Evolutionary conservation across 1,140 invertebrate species (phyloP), one percentile per base, ranked within the genome.

Genomic region (Bombus huntii): DNA sequence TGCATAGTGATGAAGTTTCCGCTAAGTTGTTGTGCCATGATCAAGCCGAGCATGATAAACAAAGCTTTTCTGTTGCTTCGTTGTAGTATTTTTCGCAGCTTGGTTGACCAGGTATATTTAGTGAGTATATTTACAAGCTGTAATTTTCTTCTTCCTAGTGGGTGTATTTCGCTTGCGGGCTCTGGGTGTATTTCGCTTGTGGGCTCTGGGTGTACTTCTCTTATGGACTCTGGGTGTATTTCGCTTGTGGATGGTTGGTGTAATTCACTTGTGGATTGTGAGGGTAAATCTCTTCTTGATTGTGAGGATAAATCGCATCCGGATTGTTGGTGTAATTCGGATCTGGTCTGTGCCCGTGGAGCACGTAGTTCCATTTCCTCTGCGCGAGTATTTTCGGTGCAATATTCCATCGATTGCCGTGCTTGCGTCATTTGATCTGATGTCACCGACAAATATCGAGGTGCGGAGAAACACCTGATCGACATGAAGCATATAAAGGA

Each of bases 1-100:
- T 97, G 97, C 93, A 97, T 97, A 18, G 98, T 96, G 5, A 97
- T 97, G 82, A 97, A 97, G 74, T 97, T 97, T 0, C 98, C 97
- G 79, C 97, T 97, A 42, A 98, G 95, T 91, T 98, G 97, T 92
- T 98, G 98, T 9, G 97, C 97, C 2, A 97, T 94, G 86, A 98
- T 97, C 71, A 98, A 94, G 12, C 96, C 96, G 62, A 97, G 91
- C 34, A 97, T 95, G 66, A 98, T 97, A 3, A 96, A 93, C 13
- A 98, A 93, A 2, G 97, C 97, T 84, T 96, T 96, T 59, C 96
- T 94, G 92, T 97, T 97, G 18, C 95, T 96, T 12, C 95, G 94
- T 0, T 96, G 66, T 3, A 93, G 44, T 22, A 95, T 44, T 65
- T 89, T 83, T 1, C 42, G 82, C 0, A 92, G 6, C 13, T 91